These are phyloP conservation scores for Alectoris magna DNA, from an alignment of 2,797 vertebrate species.

Conservation along the genomic window DNA sequence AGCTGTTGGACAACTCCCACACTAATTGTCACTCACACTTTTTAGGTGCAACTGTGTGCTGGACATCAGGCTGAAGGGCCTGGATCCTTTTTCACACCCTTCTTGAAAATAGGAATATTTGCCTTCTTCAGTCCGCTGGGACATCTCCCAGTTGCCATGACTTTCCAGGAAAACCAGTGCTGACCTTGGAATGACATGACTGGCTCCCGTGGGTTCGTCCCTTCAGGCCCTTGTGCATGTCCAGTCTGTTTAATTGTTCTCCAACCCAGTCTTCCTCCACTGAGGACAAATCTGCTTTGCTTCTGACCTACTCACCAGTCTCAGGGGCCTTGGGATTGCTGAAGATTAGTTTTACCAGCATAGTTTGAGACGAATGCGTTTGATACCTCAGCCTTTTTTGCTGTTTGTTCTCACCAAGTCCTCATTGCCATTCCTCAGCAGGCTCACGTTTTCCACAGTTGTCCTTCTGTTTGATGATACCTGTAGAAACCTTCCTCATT, in stretches of 20 bases:
- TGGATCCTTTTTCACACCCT: neutral
- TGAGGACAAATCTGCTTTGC: neutral
- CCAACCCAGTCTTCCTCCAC: neutral
- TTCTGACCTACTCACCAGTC: neutral
- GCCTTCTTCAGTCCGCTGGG: neutral
- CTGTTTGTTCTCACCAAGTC: neutral
- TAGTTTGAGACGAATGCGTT: neutral
- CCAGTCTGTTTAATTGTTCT: neutral
- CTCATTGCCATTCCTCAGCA: neutral
- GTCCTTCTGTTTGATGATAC: neutral
- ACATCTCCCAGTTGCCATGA: rapidly evolving
- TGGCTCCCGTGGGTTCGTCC: neutral
- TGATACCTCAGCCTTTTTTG: neutral
- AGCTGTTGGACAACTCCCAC: neutral
- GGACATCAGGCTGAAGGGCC: neutral
- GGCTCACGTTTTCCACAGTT: neutral
- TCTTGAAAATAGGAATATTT: neutral
- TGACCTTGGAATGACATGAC: neutral
- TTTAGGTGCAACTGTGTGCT: neutral
- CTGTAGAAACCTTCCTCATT: neutral
- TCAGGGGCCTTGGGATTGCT: neutral
- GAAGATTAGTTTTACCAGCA: neutral
- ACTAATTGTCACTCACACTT: neutral
- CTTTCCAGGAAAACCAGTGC: neutral
- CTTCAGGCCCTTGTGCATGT: neutral